These are phyloP conservation scores for Pecten maximus DNA, from an alignment of 2,888 invertebrate species.

Conservation along the genomic window DNA sequence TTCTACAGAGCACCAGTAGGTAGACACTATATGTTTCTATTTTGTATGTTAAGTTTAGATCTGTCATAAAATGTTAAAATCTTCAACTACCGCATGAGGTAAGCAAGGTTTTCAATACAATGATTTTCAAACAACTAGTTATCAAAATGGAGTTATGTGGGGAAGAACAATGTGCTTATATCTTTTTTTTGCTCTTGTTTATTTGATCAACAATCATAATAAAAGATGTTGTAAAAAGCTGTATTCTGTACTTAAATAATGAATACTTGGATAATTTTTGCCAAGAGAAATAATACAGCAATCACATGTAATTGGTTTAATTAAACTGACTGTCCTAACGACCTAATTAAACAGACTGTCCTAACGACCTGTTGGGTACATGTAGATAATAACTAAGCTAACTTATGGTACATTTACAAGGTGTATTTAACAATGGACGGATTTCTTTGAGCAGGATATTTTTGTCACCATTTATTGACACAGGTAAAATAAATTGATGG, in stretches of 20 bases:
- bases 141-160: too few species aligned
- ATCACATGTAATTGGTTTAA: background rate
- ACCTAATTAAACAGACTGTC: background rate
- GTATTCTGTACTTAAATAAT: background rate
- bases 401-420: background rate
- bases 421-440: background rate
- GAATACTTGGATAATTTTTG: background rate
- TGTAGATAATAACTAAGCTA: background rate
- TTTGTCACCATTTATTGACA: background rate
- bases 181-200: too few species aligned
- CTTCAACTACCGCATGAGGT: too few species aligned
- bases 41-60: too few species aligned
- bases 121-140: too few species aligned
- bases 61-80: too few species aligned
- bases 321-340: background rate
- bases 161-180: too few species aligned
- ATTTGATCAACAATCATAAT: background rate
- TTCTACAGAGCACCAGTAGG: too few species aligned
- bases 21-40: too few species aligned
- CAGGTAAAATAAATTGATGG: slow-evolving; percentile 33
- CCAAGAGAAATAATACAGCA: background rate
- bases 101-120: too few species aligned
- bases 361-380: background rate
- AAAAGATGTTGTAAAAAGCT: background rate
- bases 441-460: slow-evolving; percentile 30